These are phyloP conservation scores for Pogonocichla stellata DNA, from an alignment of 2,113 vertebrate genomes.

Conservation along the genomic window DNA sequence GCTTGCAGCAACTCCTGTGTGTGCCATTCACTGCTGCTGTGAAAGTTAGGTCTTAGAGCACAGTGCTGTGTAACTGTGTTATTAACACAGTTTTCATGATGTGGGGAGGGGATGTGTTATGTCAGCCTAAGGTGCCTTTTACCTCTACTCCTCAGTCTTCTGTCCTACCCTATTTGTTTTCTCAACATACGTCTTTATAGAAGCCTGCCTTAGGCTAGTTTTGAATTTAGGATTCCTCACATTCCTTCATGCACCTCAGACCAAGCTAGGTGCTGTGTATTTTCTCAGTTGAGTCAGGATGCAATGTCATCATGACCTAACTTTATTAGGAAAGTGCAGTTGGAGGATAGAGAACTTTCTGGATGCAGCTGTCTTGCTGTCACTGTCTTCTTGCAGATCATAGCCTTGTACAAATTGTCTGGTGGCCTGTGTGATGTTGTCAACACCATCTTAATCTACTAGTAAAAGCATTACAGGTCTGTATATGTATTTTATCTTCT, in stretches of 20 bases:
- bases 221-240: not conserved
- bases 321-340: not conserved
- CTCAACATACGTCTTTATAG: accelerated
- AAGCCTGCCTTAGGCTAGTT: not conserved
- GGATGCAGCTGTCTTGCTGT: not conserved
- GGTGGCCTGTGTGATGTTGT: not conserved
- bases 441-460: not conserved
- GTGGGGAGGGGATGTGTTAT: not conserved
- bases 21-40: not conserved
- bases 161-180: not conserved
- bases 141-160: not conserved
- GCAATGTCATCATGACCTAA: not conserved
- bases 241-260: not conserved
- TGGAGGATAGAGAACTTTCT: not conserved
- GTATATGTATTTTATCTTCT: not conserved
- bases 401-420: not conserved
- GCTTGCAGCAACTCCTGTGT: not conserved
- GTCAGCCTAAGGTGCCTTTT: not conserved
- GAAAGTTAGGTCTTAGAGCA: not conserved
- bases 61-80: not conserved
- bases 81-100: not conserved
- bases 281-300: not conserved
- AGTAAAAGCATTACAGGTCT: not conserved
- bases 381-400: not conserved
- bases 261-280: not conserved